Conservation (phyloP, 2,888 invertebrate genomes). For the Papilio gigon region DNA sequence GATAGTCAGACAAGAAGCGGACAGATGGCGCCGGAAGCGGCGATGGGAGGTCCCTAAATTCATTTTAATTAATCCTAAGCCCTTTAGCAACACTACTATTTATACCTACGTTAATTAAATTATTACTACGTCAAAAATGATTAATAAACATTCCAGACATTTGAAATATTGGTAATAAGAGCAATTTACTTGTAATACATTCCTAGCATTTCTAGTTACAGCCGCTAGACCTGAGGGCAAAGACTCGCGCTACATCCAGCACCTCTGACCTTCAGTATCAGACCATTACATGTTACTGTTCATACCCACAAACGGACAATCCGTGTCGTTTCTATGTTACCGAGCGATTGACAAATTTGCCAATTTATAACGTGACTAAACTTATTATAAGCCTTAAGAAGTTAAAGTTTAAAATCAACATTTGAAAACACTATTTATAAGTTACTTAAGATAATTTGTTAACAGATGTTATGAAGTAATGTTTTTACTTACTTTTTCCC, state of each 20-base stretch:
- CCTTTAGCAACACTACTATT: background rate
- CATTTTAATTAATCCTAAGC: constrained; percentile 19
- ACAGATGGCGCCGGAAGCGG: constrained; percentile 38
- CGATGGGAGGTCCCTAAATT: constrained; percentile 30
- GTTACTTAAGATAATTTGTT: no score
- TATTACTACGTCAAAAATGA: no score
- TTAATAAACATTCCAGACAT: no score
- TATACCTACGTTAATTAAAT: background rate
- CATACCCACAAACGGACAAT: constrained; percentile 52
- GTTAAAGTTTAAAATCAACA: background rate
- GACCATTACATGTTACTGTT: constrained; percentile 35
- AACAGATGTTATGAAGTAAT: no score
- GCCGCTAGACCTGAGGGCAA: constrained; percentile 20
- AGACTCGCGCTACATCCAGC: constrained; percentile 21
- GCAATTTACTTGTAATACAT: no score
- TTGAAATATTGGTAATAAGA: no score
- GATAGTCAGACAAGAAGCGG: constrained; percentile 20
- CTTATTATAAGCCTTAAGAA: background rate
- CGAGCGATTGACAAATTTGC: background rate
- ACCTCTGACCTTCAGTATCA: constrained; percentile 38
- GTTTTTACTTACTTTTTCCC: no score
- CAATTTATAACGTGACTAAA: background rate
- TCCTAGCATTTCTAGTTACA: constrained; percentile 14
- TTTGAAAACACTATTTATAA: no score
- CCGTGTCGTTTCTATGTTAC: constrained; percentile 48